Evolutionary conservation across 2,797 vertebrate species (phyloP).

Genomic region (Falco concolor): DNA sequence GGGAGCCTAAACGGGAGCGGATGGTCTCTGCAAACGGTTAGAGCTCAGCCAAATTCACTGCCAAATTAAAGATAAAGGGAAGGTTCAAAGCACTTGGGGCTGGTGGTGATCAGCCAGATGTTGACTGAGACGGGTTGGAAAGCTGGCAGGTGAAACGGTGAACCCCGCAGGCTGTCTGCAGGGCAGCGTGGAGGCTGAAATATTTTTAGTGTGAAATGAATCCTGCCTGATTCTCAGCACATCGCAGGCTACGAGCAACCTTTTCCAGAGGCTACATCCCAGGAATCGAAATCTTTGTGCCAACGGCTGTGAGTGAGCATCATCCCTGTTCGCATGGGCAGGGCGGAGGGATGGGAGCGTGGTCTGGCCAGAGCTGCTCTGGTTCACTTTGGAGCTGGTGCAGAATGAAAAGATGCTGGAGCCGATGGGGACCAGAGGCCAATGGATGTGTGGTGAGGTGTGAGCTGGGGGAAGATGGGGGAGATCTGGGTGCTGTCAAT

Average conservation of each 20-base stretch:
- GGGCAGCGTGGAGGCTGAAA: background rate
- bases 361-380: background rate
- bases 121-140: background rate
- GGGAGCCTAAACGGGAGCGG: background rate
- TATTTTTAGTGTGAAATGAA: background rate
- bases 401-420: background rate
- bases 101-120: background rate
- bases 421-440: background rate
- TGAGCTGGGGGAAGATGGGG: background rate
- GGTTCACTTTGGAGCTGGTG: background rate
- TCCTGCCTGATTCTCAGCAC: background rate
- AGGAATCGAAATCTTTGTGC: background rate
- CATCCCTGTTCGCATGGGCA: background rate
- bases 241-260: background rate
- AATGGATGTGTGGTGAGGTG: rapidly evolving
- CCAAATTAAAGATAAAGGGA: background rate
- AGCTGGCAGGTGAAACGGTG: background rate
- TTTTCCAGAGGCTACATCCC: background rate
- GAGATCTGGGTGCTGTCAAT: background rate
- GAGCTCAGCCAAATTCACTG: background rate
- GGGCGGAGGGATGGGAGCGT: background rate
- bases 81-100: background rate
- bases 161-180: background rate
- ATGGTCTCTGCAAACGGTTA: background rate
- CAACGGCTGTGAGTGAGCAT: background rate